phyloP scores from a whole-genome alignment of 2,797 vertebrate genomes.

The Setipinna tenuifilis region DNA sequence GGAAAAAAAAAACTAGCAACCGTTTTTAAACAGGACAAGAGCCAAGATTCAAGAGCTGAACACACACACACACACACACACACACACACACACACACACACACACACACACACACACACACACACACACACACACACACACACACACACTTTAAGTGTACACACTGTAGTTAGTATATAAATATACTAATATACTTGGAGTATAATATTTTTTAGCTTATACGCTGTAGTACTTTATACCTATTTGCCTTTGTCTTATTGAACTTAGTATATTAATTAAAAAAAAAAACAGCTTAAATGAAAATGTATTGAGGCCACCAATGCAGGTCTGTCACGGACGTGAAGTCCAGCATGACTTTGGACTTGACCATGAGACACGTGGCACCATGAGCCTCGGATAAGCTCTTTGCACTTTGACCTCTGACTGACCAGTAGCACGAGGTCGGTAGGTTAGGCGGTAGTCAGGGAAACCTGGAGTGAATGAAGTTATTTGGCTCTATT shows the following conservation, averaged over 20 bases:
- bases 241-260: too few species aligned
- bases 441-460: background rate
- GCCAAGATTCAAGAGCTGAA: background rate
- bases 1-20: conserved; percentile 25
- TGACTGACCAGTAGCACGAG: background rate
- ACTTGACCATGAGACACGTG: conserved; percentile 46
- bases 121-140: background rate
- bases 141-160: background rate
- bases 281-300: background rate
- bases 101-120: background rate
- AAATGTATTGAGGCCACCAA: background rate
- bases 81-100: background rate
- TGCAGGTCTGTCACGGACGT: background rate
- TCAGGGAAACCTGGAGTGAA: background rate
- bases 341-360: conserved; percentile 36
- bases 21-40: conserved; percentile 26
- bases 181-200: too few species aligned
- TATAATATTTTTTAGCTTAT: too few species aligned
- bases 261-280: background rate
- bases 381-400: background rate
- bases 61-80: background rate
- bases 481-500: background rate
- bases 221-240: too few species aligned
- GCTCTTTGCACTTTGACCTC: conserved; percentile 36
- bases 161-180: too few species aligned